Base-by-base conservation (phyloP, 2,797 vertebrate genomes). In the Melanotaenia nigrans region DNA sequence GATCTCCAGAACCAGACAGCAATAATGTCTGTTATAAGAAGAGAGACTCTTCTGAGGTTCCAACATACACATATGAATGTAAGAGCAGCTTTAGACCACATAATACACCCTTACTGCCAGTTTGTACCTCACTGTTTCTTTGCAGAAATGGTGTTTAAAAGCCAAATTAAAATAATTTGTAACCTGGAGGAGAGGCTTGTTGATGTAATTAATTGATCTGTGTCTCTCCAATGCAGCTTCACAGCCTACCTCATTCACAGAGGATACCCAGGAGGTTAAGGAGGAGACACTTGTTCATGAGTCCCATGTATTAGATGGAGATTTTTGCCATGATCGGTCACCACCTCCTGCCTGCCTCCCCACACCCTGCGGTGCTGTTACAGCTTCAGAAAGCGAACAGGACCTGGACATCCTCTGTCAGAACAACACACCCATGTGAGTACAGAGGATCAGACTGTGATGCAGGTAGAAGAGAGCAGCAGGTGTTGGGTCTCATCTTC, bases 391-490 rank as follows among this genome's bases (percentile, higher is more conserved):
- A 60, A 57, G 68, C 0, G 88, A 93, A 49, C 90, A 90, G 59
- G 93, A 94, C 87, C 90, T 95, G 75, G 91, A 62, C 30, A 38
- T 86, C 62, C 81, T 95, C 85, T 95, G 93, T 62, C 94, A 93
- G 89, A 92, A 89, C 73, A 91, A 73, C 91, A 88, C 90, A 1
- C 92, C 88, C 72, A 94, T 94, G 93, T 95, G 86, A 92, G 91
- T 55, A 40, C 1, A 0, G 30, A 12, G 24, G 0, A 6, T 18
- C 45, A 14, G 45, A 18, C 6, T 30, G 11, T 1, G 14, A 36
- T 20, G 24, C 33, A 20, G 18, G 9, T 13, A 0, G 9, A 30
- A 14, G 40, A 40, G 28, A 24, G 28, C n/a, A 11, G 20, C 25
- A 9, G 13, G 28, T 14, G n/a, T 58, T 57, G 3, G 22, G 2